Evolutionary conservation across 1,140 invertebrate species (phyloP), one percentile per base, ranked within the genome.

Genomic region (Formica exsecta): DNA sequence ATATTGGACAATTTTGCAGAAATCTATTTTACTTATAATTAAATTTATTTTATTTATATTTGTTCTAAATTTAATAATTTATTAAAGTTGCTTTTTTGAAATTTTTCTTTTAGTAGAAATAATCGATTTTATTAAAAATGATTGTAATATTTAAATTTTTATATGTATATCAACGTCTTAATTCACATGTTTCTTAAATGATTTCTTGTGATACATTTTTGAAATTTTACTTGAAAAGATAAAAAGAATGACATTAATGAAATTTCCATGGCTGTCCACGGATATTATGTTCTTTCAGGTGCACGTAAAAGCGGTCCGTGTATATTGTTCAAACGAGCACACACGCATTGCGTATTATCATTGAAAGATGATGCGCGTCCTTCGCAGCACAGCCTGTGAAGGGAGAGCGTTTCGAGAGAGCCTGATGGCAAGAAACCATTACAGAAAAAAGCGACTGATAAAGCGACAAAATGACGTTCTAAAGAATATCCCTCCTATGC

Each of bases 381-480:
- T 87, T 62, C 81, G 71, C n/a, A 29, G 25, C 25, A 74, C 76
- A 22, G 51, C 68, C 76, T 64, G 74, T 80, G 88, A 74, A 88
- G 88, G 71, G 61, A 57, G 62, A 86, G 25, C 64, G 54, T 16
- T n/a, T 44, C 76, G 25, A 44, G 65, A 62, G 75, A 68, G 73
- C 13, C 85, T 74, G 88, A 88, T 91, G 79, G 73, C 84, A 92
- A 93, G 91, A 92, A 92, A 89, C 90, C 88, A 92, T 91, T 86
- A 89, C 86, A 90, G 90, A 91, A 92, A 92, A 92, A 92, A 85
- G 83, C 71, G 66, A 76, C 75, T 90, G 87, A 89, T 89, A 91
- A 91, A 90, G 89, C 88, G 92, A 93, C 91, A 90, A 92, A 93
- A 90, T 92, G 90, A 92, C 89, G 90, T 91, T 93, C 85, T 91